Conservation (phyloP, 2,113 vertebrate genomes). For the Crypturellus undulatus region DNA sequence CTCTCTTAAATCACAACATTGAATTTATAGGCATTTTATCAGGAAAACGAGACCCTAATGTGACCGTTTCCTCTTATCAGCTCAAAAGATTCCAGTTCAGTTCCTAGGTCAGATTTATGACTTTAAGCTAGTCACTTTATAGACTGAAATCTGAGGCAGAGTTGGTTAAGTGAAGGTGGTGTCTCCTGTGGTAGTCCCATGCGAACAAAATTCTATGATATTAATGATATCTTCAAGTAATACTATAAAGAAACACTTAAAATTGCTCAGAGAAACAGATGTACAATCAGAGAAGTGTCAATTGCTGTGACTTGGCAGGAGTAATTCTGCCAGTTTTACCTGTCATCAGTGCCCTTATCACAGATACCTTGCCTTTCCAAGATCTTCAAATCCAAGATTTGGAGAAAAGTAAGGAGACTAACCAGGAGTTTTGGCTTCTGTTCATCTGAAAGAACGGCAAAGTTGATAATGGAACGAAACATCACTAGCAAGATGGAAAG, state of each 20-base stretch:
- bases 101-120: fast-evolving
- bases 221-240: background rate
- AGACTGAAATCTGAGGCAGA: background rate
- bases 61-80: background rate
- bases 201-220: background rate
- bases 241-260: background rate
- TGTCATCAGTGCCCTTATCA: background rate
- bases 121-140: background rate
- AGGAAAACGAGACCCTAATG: background rate
- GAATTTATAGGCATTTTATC: background rate
- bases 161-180: background rate
- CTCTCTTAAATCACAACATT: background rate
- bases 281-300: background rate
- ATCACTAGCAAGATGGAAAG: constrained; percentile 81
- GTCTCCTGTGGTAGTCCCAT: background rate
- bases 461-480: constrained; percentile 85
- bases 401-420: background rate
- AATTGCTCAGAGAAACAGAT: background rate
- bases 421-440: constrained; percentile 77
- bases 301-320: background rate
- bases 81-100: background rate
- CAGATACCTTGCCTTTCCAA: background rate
- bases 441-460: constrained; percentile 66
- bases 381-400: background rate
- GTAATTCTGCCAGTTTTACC: background rate